phyloP scores from a whole-genome alignment of 2,888 invertebrate genomes.

The Eilema sororculum region DNA sequence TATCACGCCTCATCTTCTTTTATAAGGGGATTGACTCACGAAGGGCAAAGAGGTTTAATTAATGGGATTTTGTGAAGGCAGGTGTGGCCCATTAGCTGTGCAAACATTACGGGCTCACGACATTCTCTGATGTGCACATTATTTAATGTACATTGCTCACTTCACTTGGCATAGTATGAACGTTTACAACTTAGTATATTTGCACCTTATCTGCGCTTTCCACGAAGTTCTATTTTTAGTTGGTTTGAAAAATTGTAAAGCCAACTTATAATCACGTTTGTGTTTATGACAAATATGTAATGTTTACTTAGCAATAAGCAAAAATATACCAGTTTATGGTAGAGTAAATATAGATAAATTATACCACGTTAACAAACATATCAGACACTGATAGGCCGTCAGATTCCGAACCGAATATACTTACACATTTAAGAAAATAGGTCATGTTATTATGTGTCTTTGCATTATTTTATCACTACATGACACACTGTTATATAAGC shows the following conservation, averaged over 20 bases:
- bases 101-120: constrained; percentile 72
- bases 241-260: not conserved
- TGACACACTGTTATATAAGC: not conserved
- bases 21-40: constrained; percentile 31
- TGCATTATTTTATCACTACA: not conserved
- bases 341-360: not conserved
- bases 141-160: constrained; percentile 11
- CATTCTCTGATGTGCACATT: constrained; percentile 45
- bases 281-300: not conserved
- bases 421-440: not conserved
- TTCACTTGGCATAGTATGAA: constrained; percentile 14
- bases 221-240: not conserved
- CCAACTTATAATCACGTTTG: not conserved
- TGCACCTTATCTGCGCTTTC: not conserved
- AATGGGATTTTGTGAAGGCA: constrained; percentile 62
- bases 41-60: constrained; percentile 63
- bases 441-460: not conserved
- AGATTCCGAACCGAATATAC: not conserved
- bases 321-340: not conserved
- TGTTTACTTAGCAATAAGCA: not conserved
- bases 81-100: constrained; percentile 79
- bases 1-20: constrained; percentile 42
- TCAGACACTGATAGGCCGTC: not conserved
- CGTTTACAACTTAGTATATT: not conserved
- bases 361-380: not conserved